Evolutionary conservation across 1,140 invertebrate species (phyloP).

Genomic region (Drosophila melanogaster): DNA sequence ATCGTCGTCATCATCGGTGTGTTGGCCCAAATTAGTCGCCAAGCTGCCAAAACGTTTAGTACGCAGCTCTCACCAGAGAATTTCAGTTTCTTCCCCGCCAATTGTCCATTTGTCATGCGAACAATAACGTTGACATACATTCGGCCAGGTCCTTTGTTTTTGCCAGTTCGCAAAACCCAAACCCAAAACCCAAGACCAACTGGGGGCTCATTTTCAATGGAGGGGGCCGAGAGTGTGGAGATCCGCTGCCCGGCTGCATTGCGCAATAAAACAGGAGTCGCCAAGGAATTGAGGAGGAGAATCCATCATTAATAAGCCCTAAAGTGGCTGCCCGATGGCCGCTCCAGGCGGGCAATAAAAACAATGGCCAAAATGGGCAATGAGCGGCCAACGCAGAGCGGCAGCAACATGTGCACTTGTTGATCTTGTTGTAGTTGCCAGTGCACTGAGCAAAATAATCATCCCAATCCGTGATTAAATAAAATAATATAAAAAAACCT

Average conservation of each 20-base stretch:
- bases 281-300: constrained; percentile 73
- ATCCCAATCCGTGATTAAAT: background rate
- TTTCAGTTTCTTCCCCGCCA: constrained; percentile 21
- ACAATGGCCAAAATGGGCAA: constrained; percentile 78
- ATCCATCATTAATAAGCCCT: constrained; percentile 83
- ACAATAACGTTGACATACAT: constrained; percentile 75
- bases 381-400: constrained; percentile 51
- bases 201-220: constrained; percentile 3
- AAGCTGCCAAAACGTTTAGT: constrained; percentile 80
- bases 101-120: constrained; percentile 79
- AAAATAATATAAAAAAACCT: background rate
- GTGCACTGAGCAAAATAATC: constrained; percentile 11
- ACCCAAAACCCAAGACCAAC: background rate
- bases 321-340: constrained; percentile 71
- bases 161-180: constrained; percentile 1
- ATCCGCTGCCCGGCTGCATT: constrained; percentile 38
- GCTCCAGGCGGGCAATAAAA: constrained; percentile 78
- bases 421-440: constrained; percentile 43
- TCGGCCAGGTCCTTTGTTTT: constrained; percentile 59
- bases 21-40: constrained; percentile 73
- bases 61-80: constrained; percentile 56
- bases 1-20: constrained; percentile 14
- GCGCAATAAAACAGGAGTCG: constrained; percentile 73
- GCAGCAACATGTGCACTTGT: constrained; percentile 59
- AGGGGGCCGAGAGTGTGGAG: background rate